These are phyloP conservation scores for Penaeus vannamei DNA, from an alignment of 1,140 invertebrate species.

Conservation along the genomic window DNA sequence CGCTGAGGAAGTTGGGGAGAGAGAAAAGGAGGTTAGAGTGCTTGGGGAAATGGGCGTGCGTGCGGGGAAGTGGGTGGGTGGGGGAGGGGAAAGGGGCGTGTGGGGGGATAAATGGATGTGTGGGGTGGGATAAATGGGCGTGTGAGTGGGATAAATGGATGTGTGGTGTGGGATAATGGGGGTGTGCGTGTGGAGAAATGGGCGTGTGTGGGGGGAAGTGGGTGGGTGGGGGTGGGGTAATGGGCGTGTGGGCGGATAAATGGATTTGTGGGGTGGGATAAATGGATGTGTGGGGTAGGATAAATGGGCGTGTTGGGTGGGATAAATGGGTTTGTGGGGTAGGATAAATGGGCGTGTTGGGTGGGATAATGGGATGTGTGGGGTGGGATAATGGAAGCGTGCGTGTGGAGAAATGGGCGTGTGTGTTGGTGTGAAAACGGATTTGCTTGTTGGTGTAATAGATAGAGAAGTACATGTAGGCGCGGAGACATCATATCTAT, in stretches of 20 bases:
- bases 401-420: no score
- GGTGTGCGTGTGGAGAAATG: no score
- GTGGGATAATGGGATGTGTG: background rate
- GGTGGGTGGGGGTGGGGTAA: background rate
- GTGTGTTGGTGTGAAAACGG: no score
- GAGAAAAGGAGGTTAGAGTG: background rate
- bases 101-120: background rate
- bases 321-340: background rate
- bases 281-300: background rate
- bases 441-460: no score
- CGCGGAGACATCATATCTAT: no score
- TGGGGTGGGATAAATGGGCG: background rate
- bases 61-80: background rate
- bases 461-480: no score
- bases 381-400: background rate
- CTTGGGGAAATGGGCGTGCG: background rate
- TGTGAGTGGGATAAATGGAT: no score
- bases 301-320: background rate
- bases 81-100: background rate
- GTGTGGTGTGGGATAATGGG: background rate
- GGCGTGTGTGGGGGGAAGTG: background rate
- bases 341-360: background rate
- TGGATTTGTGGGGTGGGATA: background rate
- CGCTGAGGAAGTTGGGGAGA: conserved; percentile 13
- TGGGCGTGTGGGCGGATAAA: no score